phyloP scores from a whole-genome alignment of 2,888 invertebrate species.

The Mimas tiliae region DNA sequence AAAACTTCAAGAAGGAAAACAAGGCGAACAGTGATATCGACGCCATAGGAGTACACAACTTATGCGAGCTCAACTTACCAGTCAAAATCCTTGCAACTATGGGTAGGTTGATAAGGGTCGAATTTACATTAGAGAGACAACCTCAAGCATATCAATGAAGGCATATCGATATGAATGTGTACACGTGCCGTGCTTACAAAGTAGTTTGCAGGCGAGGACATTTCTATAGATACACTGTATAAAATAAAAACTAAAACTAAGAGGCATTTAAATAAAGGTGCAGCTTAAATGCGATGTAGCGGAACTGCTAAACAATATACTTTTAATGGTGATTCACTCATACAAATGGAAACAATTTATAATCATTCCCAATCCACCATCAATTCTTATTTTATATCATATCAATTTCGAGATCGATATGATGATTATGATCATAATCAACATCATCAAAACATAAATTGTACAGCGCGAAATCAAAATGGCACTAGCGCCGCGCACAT shows the following conservation, averaged over 20 bases:
- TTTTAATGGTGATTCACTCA: neutral
- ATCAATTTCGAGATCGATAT: conserved; percentile 1
- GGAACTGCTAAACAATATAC: neutral
- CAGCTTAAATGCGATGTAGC: no score
- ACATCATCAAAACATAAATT: conserved; percentile 7
- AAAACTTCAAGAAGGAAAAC: neutral
- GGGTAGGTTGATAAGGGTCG: neutral
- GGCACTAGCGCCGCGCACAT: conserved; percentile 2
- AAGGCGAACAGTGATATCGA: neutral
- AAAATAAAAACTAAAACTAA: neutral
- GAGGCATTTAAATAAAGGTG: no score
- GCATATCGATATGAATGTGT: conserved; percentile 2
- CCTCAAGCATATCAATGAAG: conserved; percentile 1
- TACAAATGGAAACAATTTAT: neutral
- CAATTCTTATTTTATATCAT: neutral
- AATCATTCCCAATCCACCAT: neutral
- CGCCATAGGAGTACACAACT: neutral
- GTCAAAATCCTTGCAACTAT: conserved; percentile 4
- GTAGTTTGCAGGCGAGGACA: neutral
- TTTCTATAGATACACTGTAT: neutral
- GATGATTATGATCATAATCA: neutral
- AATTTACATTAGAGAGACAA: neutral
- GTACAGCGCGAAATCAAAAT: conserved; percentile 3
- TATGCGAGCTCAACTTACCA: neutral
- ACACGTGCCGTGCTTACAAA: neutral